These are phyloP conservation scores for Yponomeuta malinellus DNA, from an alignment of 2,888 invertebrate genomes.

Conservation along the genomic window DNA sequence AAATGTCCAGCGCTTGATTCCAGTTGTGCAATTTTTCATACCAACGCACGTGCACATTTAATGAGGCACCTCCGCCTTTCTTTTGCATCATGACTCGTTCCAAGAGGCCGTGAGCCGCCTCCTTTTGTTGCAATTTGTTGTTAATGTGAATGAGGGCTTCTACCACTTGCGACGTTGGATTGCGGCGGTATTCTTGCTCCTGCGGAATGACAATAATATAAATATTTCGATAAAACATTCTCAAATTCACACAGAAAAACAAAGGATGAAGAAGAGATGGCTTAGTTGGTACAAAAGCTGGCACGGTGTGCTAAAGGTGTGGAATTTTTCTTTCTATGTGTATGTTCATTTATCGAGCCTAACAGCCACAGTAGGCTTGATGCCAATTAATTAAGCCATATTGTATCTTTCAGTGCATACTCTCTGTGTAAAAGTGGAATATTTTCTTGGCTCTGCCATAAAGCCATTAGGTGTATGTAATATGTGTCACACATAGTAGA, in stretches of 20 bases:
- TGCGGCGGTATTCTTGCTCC: constrained; percentile 94
- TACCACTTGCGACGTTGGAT: constrained; percentile 89
- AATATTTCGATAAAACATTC: not conserved
- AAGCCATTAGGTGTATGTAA: too few relatives aligned
- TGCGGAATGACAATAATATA: constrained; percentile 28
- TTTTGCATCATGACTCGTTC: constrained; percentile 91
- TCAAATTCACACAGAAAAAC: not conserved
- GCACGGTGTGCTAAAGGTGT: too few relatives aligned
- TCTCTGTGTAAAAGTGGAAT: too few relatives aligned
- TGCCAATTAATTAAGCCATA: too few relatives aligned
- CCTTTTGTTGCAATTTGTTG: constrained; percentile 98
- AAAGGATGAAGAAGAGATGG: not conserved
- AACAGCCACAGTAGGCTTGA: too few relatives aligned
- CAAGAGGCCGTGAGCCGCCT: constrained; percentile 95
- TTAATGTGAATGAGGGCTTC: constrained; percentile 97
- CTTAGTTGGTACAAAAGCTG: too few relatives aligned
- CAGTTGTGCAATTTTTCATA: constrained; percentile 99
- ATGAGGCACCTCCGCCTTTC: constrained; percentile 77
- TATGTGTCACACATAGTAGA: too few relatives aligned
- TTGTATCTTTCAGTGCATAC: too few relatives aligned
- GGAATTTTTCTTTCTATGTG: too few relatives aligned
- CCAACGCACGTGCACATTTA: constrained; percentile 91
- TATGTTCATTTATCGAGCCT: too few relatives aligned
- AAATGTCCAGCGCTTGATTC: constrained; percentile 95
- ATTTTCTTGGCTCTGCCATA: too few relatives aligned